Evolutionary conservation across 2,888 invertebrate species (phyloP).

Genomic region (Frankliniella fusca): DNA sequence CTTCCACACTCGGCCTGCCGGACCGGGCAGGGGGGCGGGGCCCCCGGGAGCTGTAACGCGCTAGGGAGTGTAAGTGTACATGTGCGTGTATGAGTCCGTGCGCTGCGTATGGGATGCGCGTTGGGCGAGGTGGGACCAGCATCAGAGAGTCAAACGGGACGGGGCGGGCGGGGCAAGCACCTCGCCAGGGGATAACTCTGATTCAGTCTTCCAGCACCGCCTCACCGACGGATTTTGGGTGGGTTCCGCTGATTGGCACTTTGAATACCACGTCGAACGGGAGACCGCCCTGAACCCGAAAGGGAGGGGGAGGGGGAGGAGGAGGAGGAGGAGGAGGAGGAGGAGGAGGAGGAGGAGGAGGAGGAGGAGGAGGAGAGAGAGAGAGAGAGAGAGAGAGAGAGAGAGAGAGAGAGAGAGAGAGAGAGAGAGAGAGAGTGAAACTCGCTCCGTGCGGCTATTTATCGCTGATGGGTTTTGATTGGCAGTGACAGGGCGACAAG

Average conservation of each 20-base stretch:
- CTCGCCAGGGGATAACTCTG: no score
- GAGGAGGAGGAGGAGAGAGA: not conserved
- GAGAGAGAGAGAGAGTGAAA: not conserved
- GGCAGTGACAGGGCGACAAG: not conserved
- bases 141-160: not conserved
- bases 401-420: not conserved
- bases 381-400: no score
- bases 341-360: no score
- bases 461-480: not conserved
- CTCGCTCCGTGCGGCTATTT: not conserved
- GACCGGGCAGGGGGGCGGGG: not conserved
- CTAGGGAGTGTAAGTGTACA: not conserved
- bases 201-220: no score
- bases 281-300: no score
- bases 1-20: not conserved
- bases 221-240: no score
- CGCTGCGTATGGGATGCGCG: not conserved
- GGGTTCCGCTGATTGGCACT: no score
- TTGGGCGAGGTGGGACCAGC: not conserved
- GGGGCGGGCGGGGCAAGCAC: no score
- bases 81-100: not conserved
- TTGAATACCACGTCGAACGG: no score
- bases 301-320: not conserved
- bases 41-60: not conserved
- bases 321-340: not conserved